Conservation (phyloP, 1,140 invertebrate genomes). For the Drosophila bipectinata region DNA sequence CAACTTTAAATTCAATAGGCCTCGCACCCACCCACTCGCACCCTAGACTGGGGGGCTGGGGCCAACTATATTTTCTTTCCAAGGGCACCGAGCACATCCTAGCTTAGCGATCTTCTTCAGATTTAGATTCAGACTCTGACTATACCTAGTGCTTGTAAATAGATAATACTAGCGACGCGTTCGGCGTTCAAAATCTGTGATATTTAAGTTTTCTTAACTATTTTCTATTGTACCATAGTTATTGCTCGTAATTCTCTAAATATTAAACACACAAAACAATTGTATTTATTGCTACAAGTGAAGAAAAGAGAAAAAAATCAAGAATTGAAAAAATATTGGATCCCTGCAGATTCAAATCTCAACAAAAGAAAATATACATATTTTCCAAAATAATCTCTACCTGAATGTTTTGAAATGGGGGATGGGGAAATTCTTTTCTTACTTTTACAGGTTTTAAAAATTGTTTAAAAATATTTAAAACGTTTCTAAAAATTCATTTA, state of each 20-base stretch:
- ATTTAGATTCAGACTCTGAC: constrained; percentile 39
- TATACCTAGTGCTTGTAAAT: constrained; percentile 44
- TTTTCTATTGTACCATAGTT: constrained; percentile 72
- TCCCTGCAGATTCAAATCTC: constrained; percentile 37
- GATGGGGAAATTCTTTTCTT: background rate
- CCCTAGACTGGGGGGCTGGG: background rate
- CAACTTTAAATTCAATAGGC: constrained; percentile 56
- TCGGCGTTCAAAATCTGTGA: constrained; percentile 70
- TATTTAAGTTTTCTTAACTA: constrained; percentile 81
- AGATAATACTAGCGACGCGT: constrained; percentile 31
- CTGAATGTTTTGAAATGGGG: background rate
- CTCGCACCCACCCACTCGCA: constrained; percentile 2
- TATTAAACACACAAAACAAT: constrained; percentile 31
- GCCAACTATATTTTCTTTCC: constrained; percentile 8
- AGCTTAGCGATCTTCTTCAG: constrained; percentile 32
- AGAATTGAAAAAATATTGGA: constrained; percentile 16
- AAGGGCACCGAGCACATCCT: constrained; percentile 19
- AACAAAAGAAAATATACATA: constrained; percentile 57
- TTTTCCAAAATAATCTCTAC: constrained; percentile 47
- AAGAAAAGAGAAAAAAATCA: constrained; percentile 27
- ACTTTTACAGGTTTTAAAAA: background rate
- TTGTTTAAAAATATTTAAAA: too few species aligned
- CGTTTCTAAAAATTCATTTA: too few species aligned
- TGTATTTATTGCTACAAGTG: constrained; percentile 66
- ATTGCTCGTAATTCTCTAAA: constrained; percentile 45